Base-by-base conservation (phyloP, 2,888 invertebrate species). In the Agriopis leucophaearia region DNA sequence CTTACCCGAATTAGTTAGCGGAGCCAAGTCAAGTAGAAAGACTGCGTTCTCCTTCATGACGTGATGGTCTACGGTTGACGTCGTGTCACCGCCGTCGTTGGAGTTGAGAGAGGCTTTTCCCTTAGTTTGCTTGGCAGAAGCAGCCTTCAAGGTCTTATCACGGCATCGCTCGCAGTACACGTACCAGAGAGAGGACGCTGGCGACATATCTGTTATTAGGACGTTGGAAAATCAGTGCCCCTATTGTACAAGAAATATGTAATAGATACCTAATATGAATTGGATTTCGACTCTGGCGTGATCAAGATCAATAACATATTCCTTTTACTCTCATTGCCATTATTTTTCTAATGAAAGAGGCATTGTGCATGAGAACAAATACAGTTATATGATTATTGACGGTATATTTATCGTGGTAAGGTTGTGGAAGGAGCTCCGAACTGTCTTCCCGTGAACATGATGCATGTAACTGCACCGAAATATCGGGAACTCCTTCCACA, bases 21-120 rank as follows among this genome's bases (percentile, higher is more conserved):
- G 97, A 0, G 97, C 97, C 62, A 99, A 88, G 83, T 99, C 99
- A 68, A 99, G 93, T 12, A 99, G 90, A 85, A 99, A 99, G 88
- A 98, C 95, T 0, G 99, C 99, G 86, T 99, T 99, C 84, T 98
- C 98, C 78, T 97, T 97, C 95, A 99, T 97, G 7, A 97, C 95
- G 55, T 96, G 90, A 82, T 98, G 91, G 74, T 92, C 90, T 95
- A 72, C 69, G 10, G 78, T 85, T 1, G 80, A 54, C 2, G 74
- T 60, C 9, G 78, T 44, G 8, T 81, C 78, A 0, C 70, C 70
- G 8, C 81, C 80, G 8, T 85, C 85, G 69, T 75, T 78, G 10
- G 78, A 74, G 36, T 88, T 91, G 0, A 83, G 75, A 0, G 83
- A 73, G 2, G 80, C 75, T 64, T 86, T 88, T 0, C 82, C 76